Evolutionary conservation across 2,113 vertebrate species (phyloP), one percentile per base, ranked within the genome.

Genomic region (Physeter macrocephalus): DNA sequence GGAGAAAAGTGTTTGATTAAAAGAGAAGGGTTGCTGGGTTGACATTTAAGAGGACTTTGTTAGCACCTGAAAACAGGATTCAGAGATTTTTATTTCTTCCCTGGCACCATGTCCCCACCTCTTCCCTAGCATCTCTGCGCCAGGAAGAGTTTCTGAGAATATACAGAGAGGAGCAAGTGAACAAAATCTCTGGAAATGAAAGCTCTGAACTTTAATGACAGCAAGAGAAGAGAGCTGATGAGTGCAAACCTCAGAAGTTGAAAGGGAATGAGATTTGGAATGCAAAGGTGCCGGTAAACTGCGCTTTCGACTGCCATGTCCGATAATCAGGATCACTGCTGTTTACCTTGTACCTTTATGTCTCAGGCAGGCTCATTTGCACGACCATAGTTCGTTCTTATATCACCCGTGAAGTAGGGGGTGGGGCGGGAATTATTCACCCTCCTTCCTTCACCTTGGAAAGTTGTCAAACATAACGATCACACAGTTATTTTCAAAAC

Each of bases 201-300:
- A 74, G 96, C 83, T 27, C 39, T 69, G 95, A 93, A 85, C 75
- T 69, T 59, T n/a, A 49, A 83, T 25, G 7, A 39, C 31, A 23
- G 61, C 29, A 1, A 77, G 69, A 88, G 96, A 89, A 67, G 83
- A 21, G 20, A 52, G 89, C 12, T 39, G 41, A 88, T 54, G 85
- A 34, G 23, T 2, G 10, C 15, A 0, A 0, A 11, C 54, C 13
- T 57, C 12, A 0, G 29, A 0, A 0, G 61, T 54, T 72, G 66
- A 39, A 18, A 49, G 62, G 43, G 43, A 49, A 54, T 1, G 25
- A 81, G 12, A 62, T 54, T 8, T 39, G 18, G 34, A 29, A 36
- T 67, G 31, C 21, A 31, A 23, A 43, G 27, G 29, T 14, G 25
- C 5, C 2, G 1, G 49, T 18, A 5, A 31, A 25, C 0, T 0